Evolutionary conservation across 1,140 invertebrate genomes (phyloP), one percentile per base, ranked within the genome.

Genomic region (Nebria ingens): DNA sequence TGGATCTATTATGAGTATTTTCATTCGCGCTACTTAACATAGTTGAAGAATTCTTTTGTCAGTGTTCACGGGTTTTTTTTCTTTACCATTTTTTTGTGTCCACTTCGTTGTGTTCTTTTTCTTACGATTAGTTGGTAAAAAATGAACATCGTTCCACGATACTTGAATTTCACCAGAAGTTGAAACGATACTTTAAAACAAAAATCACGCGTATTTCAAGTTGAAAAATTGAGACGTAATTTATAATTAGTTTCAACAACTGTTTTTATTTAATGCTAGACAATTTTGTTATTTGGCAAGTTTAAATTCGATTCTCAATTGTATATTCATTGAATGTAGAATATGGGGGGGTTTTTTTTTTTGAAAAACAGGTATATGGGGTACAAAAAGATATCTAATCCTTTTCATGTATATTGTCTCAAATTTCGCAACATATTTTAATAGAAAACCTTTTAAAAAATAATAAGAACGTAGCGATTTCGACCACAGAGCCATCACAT

Each of bases 1-100:
- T 45, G 40, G 40, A 45, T 45, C 40, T 45, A 45, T 45, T 45
- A 45, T 45, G 40, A 45, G 40, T 45, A 45, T 45, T 45, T 45
- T 45, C 40, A 45, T 45, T 45, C 40, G 15, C 40, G 40, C 40
- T 45, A 45, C 40, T 45, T 45, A 45, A 45, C 40, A 45, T 45
- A 45, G 9, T 4, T 11, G 15, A 45, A 45, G 40, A 45, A 45
- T 45, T 45, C 40, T 45, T 45, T 45, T 45, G 40, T 45, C 15
- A 6, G 25, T n/a, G n/a, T 11, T 17, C 40, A 12, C 3, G 6
- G 40, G 9, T 45, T 29, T 29, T 29, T 29, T 29, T n/a, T n/a
- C n/a, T n/a, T n/a, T n/a, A 13, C 13, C 15, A 45, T 6, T 17
- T 45, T 45, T 45, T 45, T 45, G 40, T 17, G 9, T 17, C 17